Percentiles rank a stretch among this genome's conserved stretches.
phyloP scores from a whole-genome alignment of 1,140 invertebrate species.

The Heliconius hermathena region DNA sequence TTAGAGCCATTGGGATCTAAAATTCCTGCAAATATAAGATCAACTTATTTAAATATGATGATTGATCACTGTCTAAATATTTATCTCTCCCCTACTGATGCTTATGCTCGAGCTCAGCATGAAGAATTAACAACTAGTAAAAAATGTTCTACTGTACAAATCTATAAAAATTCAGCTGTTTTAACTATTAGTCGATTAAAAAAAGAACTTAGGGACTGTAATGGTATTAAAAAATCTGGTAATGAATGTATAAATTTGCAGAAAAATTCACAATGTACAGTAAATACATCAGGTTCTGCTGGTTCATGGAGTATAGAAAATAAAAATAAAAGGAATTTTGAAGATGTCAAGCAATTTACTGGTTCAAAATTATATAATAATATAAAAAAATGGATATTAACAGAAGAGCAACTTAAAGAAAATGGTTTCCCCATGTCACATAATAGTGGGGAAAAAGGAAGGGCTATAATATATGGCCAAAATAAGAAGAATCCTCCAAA shows the following conservation, averaged over 20 bases:
- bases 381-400: conserved; percentile 83
- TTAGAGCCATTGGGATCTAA: conserved; percentile 89
- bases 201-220: conserved; percentile 84
- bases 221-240: conserved; percentile 69
- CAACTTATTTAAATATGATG: conserved; percentile 92
- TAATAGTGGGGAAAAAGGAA: conserved; percentile 84
- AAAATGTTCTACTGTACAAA: conserved; percentile 88
- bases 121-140: conserved; percentile 91
- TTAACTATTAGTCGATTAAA: conserved; percentile 88
- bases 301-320: conserved; percentile 87
- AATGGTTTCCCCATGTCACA: conserved; percentile 93
- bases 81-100: conserved; percentile 86
- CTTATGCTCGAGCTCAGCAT: conserved; percentile 86
- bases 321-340: conserved; percentile 80
- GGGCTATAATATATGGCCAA: conserved; percentile 83
- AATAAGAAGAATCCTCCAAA: conserved; percentile 85
- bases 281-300: conserved; percentile 49
- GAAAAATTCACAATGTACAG: conserved; percentile 44
- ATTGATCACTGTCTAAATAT: conserved; percentile 93
- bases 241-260: conserved; percentile 52
- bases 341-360: conserved; percentile 74
- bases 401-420: conserved; percentile 88
- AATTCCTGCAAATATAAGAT: conserved; percentile 91
- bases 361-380: conserved; percentile 82
- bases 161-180: conserved; percentile 93